A percentile compares a stretch with the other conserved stretches of the same genome.
phyloP scores from a whole-genome alignment of 2,113 vertebrate genomes.

The Elgaria multicarinata region DNA sequence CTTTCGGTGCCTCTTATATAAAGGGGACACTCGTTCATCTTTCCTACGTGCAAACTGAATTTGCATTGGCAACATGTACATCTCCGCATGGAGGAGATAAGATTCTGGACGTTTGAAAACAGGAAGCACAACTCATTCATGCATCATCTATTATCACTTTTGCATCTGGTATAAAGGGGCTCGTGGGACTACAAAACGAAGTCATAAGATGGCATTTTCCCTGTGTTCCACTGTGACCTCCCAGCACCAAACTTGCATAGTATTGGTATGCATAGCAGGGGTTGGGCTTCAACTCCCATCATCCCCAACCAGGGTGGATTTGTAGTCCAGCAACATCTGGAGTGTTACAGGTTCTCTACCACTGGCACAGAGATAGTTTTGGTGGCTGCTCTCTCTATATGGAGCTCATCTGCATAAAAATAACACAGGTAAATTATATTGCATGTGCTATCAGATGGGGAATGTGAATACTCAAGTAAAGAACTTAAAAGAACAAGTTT shows the following conservation, averaged over 20 bases:
- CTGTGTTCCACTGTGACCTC: neutral
- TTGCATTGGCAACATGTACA: neutral
- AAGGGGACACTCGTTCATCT: neutral
- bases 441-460: too few relatives aligned
- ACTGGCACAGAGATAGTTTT: too few relatives aligned
- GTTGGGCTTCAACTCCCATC: neutral
- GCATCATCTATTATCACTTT: too few relatives aligned
- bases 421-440: neutral
- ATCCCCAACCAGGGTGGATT: neutral
- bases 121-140: neutral
- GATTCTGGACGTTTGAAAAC: neutral
- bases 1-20: neutral
- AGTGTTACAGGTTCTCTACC: too few relatives aligned
- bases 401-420: neutral
- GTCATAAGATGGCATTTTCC: too few relatives aligned
- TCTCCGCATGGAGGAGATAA: too few relatives aligned
- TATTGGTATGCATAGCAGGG: neutral
- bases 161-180: too few relatives aligned
- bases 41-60: too few relatives aligned
- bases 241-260: neutral
- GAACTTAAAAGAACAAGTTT: too few relatives aligned
- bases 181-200: too few relatives aligned
- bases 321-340: too few relatives aligned
- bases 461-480: neutral
- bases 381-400: too few relatives aligned